phyloP scores from a whole-genome alignment of 2,888 invertebrate genomes.

The Hesperia comma region DNA sequence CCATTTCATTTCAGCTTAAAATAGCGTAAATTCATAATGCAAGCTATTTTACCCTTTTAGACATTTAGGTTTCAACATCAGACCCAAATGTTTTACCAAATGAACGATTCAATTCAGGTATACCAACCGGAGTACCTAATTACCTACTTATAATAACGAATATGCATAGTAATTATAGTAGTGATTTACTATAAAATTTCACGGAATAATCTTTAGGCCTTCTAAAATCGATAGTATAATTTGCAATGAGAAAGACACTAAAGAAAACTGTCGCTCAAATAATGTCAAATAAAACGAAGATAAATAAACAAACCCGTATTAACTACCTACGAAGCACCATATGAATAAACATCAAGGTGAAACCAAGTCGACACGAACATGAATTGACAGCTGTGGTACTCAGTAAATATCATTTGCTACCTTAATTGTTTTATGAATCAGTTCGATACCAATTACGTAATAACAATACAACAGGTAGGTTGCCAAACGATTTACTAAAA shows the following conservation, averaged over 20 bases:
- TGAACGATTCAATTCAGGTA: too few relatives aligned
- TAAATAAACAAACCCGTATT: conserved; percentile 37
- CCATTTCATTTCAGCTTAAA: too few relatives aligned
- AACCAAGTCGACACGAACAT: conserved; percentile 57
- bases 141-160: too few relatives aligned
- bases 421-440: conserved; percentile 44
- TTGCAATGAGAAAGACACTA: background rate
- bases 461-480: conserved; percentile 35
- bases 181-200: too few relatives aligned
- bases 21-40: too few relatives aligned
- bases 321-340: conserved; percentile 64
- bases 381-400: conserved; percentile 49
- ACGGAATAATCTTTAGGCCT: too few relatives aligned
- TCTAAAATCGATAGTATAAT: too few relatives aligned
- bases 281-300: background rate
- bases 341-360: conserved; percentile 80
- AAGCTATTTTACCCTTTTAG: too few relatives aligned
- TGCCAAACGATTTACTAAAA: conserved; percentile 13
- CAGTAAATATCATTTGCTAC: conserved; percentile 51
- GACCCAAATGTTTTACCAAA: too few relatives aligned
- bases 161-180: too few relatives aligned
- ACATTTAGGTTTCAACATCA: too few relatives aligned
- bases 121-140: too few relatives aligned
- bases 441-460: conserved; percentile 43
- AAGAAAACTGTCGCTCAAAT: background rate